Evolutionary conservation across 2,888 invertebrate species (phyloP), one percentile per base, ranked within the genome.

Genomic region (Lacanobia oleracea): DNA sequence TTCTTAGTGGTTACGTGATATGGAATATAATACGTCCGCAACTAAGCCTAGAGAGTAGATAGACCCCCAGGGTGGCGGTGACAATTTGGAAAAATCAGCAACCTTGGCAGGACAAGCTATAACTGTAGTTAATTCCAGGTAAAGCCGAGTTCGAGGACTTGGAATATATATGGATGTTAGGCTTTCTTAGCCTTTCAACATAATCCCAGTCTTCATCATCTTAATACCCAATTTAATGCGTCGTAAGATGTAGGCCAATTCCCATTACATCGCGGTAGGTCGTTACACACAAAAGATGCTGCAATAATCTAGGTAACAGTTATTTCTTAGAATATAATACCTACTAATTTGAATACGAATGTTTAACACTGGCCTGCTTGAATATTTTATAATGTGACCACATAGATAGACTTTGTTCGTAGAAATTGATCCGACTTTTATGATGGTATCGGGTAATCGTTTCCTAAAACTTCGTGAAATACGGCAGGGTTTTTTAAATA

Each of bases 281-380:
- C 53, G 18, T 61, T 23, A 64, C 21, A 43, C 33, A 16, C 1
- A n/a, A n/a, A 12, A 76, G 57, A 77, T 65, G 67, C 51, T 56
- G 67, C 63, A 76, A 76, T 76, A 57, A 59, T 54, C 43, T 59
- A 76, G 48, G 14, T 16, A 48, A 69, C 65, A 40, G 77, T 63
- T 71, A 67, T 67, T 76, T 70, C 82, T 50, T 8, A 57, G 77
- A 51, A 81, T 61, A 27, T 66, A 23, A 64, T n/a, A 59, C n/a
- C n/a, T n/a, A n/a, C 48, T 68, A 65, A 79, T 72, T 77, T 84
- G 67, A 72, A 72, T 80, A 76, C 10, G 56, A 77, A 77, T 79
- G 67, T 82, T 66, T 60, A 60, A 66, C 67, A 71, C 51, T 68
- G 59, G 23, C 70, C 72, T 51, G 27, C 43, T 75, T 72, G 33